phyloP scores from a whole-genome alignment of 2,113 vertebrate genomes.

The Tylochromis polylepis region DNA sequence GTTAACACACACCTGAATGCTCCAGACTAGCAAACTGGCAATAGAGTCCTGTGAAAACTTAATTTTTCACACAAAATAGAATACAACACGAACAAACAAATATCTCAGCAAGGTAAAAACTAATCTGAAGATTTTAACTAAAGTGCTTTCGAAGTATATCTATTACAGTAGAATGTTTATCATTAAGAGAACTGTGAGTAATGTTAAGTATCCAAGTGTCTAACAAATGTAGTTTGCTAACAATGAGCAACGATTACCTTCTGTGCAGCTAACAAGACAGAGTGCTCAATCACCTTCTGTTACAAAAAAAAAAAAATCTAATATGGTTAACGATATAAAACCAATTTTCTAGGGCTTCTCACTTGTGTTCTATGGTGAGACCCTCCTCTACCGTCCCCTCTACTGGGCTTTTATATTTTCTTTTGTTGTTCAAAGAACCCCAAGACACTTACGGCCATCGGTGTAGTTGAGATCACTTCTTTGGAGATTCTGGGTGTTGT shows the following conservation, averaged over 20 bases:
- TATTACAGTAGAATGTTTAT: too few relatives aligned
- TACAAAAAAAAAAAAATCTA: neutral
- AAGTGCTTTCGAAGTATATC: too few relatives aligned
- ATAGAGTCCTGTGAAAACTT: too few relatives aligned
- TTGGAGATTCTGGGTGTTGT: conserved; percentile 45
- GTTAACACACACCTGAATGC: neutral
- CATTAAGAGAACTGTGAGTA: neutral
- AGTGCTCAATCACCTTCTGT: neutral
- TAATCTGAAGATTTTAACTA: too few relatives aligned
- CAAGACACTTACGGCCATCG: conserved; percentile 56
- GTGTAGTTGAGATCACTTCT: conserved; percentile 29
- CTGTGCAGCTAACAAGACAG: neutral
- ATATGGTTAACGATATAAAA: neutral
- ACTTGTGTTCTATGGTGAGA: neutral
- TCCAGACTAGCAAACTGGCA: neutral
- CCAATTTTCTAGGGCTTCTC: neutral
- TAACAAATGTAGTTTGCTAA: neutral
- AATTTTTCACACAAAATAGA: too few relatives aligned
- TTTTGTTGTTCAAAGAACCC: neutral
- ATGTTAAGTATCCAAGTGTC: too few relatives aligned
- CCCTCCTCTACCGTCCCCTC: neutral
- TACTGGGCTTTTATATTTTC: neutral
- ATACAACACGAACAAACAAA: too few relatives aligned
- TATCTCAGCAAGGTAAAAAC: too few relatives aligned
- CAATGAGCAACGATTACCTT: neutral